phyloP scores from a whole-genome alignment of 2,797 vertebrate genomes.

The Ptychadena robeensis region DNA sequence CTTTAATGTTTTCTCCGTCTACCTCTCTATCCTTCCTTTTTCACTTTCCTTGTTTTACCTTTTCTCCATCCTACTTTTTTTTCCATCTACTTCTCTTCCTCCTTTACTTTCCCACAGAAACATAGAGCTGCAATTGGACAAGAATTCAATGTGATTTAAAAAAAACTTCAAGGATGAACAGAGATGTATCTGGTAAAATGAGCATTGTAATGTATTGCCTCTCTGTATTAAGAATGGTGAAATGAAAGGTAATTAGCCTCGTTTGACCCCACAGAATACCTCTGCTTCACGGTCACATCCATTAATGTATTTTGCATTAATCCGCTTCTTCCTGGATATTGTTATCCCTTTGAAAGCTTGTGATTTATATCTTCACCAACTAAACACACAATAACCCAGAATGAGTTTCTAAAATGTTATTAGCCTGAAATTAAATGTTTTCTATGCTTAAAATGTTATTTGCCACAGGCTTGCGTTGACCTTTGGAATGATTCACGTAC shows the following conservation, averaged over 20 bases:
- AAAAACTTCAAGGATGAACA: background rate
- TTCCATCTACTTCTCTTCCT: too few species aligned
- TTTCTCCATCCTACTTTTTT: too few species aligned
- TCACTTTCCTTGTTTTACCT: too few species aligned
- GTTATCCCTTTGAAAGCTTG: background rate
- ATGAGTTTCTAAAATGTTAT: background rate
- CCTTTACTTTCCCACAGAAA: too few species aligned
- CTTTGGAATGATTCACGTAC: background rate
- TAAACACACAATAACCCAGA: background rate
- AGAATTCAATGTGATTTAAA: too few species aligned
- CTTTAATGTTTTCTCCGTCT: too few species aligned
- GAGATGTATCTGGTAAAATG: background rate
- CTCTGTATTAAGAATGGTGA: background rate
- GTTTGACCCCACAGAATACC: background rate
- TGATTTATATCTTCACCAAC: background rate
- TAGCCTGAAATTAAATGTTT: background rate
- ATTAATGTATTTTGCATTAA: background rate
- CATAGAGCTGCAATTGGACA: too few species aligned
- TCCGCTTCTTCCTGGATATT: background rate
- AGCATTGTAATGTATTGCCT: background rate
- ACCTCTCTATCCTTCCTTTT: too few species aligned
- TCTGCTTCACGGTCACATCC: background rate
- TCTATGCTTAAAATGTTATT: background rate
- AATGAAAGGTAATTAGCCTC: conserved; percentile 7
- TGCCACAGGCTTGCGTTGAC: background rate